Conservation (phyloP, 2,888 invertebrate genomes). For the Oxycera nigricornis region DNA sequence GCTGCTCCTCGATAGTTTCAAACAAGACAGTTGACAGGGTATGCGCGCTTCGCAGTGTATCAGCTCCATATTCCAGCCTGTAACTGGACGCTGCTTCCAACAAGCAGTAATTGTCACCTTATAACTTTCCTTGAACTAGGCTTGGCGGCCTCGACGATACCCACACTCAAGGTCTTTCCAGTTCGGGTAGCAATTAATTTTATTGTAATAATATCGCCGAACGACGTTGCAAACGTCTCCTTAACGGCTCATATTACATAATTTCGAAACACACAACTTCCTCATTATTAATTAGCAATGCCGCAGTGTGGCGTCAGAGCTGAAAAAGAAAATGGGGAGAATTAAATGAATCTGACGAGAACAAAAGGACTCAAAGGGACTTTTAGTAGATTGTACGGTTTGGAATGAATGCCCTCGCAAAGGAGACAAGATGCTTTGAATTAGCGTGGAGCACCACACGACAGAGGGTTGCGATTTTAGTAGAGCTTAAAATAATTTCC, state of each 20-base stretch:
- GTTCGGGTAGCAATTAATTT: slow-evolving; percentile 20
- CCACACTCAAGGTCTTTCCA: not conserved
- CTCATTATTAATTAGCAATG: slow-evolving; percentile 35
- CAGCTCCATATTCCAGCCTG: too few species aligned
- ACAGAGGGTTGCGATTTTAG: not conserved
- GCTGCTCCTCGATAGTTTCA: too few species aligned
- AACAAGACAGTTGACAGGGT: too few species aligned
- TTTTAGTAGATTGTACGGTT: not conserved
- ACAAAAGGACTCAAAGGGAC: not conserved
- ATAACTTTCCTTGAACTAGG: too few species aligned
- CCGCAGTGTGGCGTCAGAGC: not conserved
- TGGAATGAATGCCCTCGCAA: not conserved
- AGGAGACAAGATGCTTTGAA: not conserved
- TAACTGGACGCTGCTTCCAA: too few species aligned
- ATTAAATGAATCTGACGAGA: too few species aligned
- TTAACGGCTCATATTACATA: slow-evolving; percentile 36
- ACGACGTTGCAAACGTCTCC: not conserved
- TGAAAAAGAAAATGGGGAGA: not conserved
- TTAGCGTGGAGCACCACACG: not conserved
- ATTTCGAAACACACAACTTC: slow-evolving; percentile 22
- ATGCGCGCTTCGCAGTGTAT: too few species aligned
- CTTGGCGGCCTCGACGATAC: too few species aligned
- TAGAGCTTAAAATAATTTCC: not conserved
- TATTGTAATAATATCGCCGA: slow-evolving; percentile 27
- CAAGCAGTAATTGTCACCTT: too few species aligned